Percentiles rank a stretch among this genome's conserved stretches.
Evolutionary conservation across 2,113 vertebrate genomes (phyloP).

Genomic region (Aphyosemion australe): DNA sequence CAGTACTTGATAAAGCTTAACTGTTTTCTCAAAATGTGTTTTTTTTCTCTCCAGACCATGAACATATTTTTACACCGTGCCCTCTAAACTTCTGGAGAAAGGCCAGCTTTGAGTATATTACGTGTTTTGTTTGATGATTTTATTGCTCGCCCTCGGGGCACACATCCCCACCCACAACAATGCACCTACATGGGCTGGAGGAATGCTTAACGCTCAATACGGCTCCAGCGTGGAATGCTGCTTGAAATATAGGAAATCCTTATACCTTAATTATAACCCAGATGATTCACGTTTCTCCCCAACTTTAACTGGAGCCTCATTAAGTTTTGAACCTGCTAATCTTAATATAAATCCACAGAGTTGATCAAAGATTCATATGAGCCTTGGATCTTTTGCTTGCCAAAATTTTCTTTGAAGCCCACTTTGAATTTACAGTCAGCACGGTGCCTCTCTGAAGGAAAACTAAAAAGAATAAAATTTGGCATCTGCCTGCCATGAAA

Average conservation of each 20-base stretch:
- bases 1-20: conserved; percentile 61
- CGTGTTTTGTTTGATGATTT: conserved; percentile 60
- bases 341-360: conserved; percentile 10
- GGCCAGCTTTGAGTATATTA: conserved; percentile 44
- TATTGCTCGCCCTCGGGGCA: conserved; percentile 49
- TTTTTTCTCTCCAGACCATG: conserved; percentile 37
- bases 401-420: conserved; percentile 40
- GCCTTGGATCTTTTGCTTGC: conserved; percentile 25
- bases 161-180: conserved; percentile 33
- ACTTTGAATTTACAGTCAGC: conserved; percentile 51
- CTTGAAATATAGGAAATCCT: conserved; percentile 20
- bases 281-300: background rate
- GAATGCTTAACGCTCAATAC: conserved; percentile 1
- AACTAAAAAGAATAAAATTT: conserved; percentile 56
- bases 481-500: conserved; percentile 54
- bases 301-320: conserved; percentile 25
- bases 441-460: conserved; percentile 23
- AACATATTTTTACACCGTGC: conserved; percentile 49
- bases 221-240: conserved; percentile 22
- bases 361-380: conserved; percentile 39
- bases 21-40: conserved; percentile 50
- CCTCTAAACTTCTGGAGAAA: conserved; percentile 50
- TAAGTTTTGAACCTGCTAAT: conserved; percentile 41
- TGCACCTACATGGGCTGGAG: conserved; percentile 17
- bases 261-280: conserved; percentile 6